Base-by-base conservation (phyloP, 1,140 invertebrate genomes). In the Lordiphosa mommai region DNA sequence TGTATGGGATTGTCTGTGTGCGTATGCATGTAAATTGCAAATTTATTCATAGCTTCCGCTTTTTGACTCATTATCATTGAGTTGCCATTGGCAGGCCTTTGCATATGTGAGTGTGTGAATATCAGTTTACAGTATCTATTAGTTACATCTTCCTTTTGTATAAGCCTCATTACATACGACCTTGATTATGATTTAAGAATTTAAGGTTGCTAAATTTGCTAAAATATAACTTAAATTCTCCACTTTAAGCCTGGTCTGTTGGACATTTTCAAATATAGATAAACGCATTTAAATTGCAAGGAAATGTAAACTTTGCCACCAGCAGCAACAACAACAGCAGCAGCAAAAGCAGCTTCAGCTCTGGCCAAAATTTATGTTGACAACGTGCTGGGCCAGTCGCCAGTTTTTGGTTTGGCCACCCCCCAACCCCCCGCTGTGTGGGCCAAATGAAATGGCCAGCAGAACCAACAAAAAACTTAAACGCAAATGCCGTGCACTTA, bases 31-130 rank as follows among this genome's bases (percentile, higher is more conserved):
- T 12, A 29, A 13, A 33, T 23, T 37, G 36, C 33, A 69, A 82
- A 82, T 82, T 34, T 80, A 82, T 80, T 80, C 65, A 80, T 80
- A 59, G 69, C 77, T 79, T 70, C 60, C 74, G 69, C 74, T 70
- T 48, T 80, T 70, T 65, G 74, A 80, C 56, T 77, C 61, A 76
- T 73, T 70, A 73, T 70, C 60, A 61, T 74, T 58, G 70, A 59
- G 36, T 52, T 71, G 36, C 41, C 30, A 40, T 49, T 43, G 56
- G 29, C 43, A 40, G 37, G 14, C 23, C 46, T 10, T 17, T 12
- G 20, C 4, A 30, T 38, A 13, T 2, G 10, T 36, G 9, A 16
- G 34, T 17, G 10, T 27, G n/a, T 2, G 37, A 20, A 10, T 48
- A 41, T 48, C 36, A 43, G 32, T 20, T 41, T 37, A 27, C 4